These are phyloP conservation scores for Acrobasis repandana DNA, from an alignment of 2,888 invertebrate species.

Conservation along the genomic window DNA sequence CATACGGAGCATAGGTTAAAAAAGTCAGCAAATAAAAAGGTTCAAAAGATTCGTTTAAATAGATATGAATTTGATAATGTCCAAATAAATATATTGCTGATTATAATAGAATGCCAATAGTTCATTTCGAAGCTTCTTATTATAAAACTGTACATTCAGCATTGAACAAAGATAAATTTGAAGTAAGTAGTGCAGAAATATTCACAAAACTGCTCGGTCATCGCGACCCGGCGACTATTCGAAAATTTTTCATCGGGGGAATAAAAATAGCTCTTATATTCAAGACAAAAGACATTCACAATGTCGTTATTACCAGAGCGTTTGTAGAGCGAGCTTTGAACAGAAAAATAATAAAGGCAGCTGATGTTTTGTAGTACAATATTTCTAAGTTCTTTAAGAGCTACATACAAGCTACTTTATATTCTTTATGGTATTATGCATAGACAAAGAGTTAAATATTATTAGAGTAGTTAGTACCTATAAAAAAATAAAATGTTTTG, in stretches of 20 bases:
- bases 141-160: conserved; percentile 70
- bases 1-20: conserved; percentile 22
- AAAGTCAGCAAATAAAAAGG: conserved; percentile 24
- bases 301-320: conserved; percentile 44
- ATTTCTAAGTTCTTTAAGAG: background rate
- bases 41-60: background rate
- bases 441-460: too few species aligned
- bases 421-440: background rate
- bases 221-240: conserved; percentile 44
- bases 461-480: too few species aligned
- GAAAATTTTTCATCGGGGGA: conserved; percentile 45
- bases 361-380: conserved; percentile 11
- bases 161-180: conserved; percentile 55
- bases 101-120: conserved; percentile 51
- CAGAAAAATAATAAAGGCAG: conserved; percentile 48
- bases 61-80: background rate
- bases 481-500: too few species aligned
- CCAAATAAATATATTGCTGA: background rate
- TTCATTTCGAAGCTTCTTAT: conserved; percentile 52
- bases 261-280: conserved; percentile 52
- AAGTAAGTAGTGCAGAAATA: conserved; percentile 61
- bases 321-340: conserved; percentile 47
- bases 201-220: conserved; percentile 58
- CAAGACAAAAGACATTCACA: conserved; percentile 52
- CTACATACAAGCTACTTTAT: background rate